Conservation (phyloP, 2,888 invertebrate species). For the Scaptomyza flava region DNA sequence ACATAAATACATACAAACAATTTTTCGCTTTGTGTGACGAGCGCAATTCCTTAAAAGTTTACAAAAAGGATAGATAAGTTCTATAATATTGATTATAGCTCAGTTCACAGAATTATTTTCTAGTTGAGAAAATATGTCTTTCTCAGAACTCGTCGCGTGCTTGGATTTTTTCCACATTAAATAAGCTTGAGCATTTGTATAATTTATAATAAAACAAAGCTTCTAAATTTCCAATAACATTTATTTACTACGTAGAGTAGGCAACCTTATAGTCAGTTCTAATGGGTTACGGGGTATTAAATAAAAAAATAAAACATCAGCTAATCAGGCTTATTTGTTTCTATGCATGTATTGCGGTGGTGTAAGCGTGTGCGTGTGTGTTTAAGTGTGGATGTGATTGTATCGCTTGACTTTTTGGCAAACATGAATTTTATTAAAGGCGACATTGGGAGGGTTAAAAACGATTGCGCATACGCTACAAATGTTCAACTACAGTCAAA, state of each 20-base stretch:
- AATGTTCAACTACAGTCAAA: slow-evolving; percentile 27
- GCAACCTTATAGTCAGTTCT: neutral
- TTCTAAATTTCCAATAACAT: neutral
- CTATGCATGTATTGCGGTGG: slow-evolving; percentile 17
- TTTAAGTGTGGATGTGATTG: slow-evolving; percentile 12
- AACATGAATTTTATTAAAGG: slow-evolving; percentile 71
- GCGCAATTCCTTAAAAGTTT: too few relatives aligned
- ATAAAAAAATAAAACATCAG: slow-evolving; percentile 34
- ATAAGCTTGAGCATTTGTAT: neutral
- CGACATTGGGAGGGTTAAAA: slow-evolving; percentile 33
- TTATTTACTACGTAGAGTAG: neutral
- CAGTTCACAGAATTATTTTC: neutral
- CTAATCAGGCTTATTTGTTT: slow-evolving; percentile 78
- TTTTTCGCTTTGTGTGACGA: too few relatives aligned
- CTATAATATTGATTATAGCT: neutral
- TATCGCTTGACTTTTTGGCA: slow-evolving; percentile 69
- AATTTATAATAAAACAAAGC: neutral
- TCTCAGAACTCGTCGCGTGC: neutral
- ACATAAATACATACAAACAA: too few relatives aligned
- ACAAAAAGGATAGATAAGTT: too few relatives aligned
- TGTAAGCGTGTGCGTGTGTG: slow-evolving; percentile 12
- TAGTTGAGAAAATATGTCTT: neutral
- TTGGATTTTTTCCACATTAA: neutral
- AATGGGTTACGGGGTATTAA: neutral
- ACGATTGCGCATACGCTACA: slow-evolving; percentile 68